phyloP scores from a whole-genome alignment of 2,797 vertebrate genomes.

The Bradypus variegatus region DNA sequence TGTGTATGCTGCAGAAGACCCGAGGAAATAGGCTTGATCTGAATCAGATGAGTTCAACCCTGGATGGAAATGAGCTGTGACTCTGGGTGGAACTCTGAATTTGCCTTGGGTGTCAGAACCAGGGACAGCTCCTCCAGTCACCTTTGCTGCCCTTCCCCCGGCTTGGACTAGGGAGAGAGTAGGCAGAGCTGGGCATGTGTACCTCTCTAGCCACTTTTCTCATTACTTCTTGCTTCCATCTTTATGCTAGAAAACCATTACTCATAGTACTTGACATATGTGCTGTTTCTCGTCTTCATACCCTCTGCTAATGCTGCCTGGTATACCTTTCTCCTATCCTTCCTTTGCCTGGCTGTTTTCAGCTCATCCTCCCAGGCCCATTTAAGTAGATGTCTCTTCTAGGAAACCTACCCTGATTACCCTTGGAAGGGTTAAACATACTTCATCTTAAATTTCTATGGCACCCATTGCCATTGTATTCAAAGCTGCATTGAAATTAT shows the following conservation, averaged over 20 bases:
- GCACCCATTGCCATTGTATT: not conserved
- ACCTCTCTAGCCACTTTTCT: not conserved
- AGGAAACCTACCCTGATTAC: conserved; percentile 19
- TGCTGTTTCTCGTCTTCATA: not conserved
- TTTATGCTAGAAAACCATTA: not conserved
- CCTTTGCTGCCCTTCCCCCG: conserved; percentile 16
- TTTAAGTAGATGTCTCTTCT: conserved; percentile 24
- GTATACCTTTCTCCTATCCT: not conserved
- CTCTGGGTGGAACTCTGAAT: not conserved
- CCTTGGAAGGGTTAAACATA: not conserved
- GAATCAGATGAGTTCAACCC: not conserved
- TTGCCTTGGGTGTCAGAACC: conserved; percentile 59
- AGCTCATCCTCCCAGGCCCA: not conserved
- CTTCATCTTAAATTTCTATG: not conserved
- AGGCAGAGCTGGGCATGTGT: not conserved
- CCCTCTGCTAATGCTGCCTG: not conserved
- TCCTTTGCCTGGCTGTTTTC: conserved; percentile 12
- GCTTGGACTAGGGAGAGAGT: not conserved
- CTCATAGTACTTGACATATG: not conserved
- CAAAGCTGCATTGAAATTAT: conserved; percentile 12
- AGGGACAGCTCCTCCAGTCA: conserved; percentile 61
- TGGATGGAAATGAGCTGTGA: not conserved
- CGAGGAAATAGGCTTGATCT: not conserved
- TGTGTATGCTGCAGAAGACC: not conserved
- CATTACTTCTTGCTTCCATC: not conserved